Evolutionary conservation across 2,797 vertebrate species (phyloP), one percentile per base, ranked within the genome.

Genomic region (Scyliorhinus canicula): DNA sequence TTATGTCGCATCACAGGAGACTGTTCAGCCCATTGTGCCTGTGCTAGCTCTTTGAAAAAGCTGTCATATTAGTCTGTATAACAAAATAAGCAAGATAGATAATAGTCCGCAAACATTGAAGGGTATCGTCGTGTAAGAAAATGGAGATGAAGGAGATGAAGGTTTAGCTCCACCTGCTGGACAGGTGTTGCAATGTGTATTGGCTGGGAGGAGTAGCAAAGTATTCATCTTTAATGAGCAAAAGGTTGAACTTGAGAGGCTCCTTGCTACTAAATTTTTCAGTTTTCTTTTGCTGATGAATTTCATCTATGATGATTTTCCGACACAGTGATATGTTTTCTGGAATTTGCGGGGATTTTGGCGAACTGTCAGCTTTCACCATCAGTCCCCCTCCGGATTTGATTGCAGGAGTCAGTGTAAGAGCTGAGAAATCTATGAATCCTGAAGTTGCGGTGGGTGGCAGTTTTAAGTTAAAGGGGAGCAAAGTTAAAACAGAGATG

Each of bases 111-210:
- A 52, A 47, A 52, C 3, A 28, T 35, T 50, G 63, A 67, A 50
- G 40, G 4, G 2, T 65, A 4, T 44, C 44, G 7, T 63, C 14
- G n/a, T 35, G 31, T 26, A 31, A 28, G 35, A 47, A 47, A 82
- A 35, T 31, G 35, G 28, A 50, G 11, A 28, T 69, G 65, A 93
- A 31, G 35, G 28, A 50, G 11, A 28, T 69, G 65, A 93, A 31
- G 8, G 65, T 35, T 93, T 71, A 67, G 26, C 14, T 67, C 93
- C 93, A 93, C 44, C 93, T 93, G 93, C 93, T 93, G 93, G 63
- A 93, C 63, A 93, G 44, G 44, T 91, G 21, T 91, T 40, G 4
- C n/a, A 44, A 63, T 24, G 6, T 19, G n/a, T 35, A 44, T 21
- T 44, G 57, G 7, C 40, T 4, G 9, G 21, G 60, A 44, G n/a